Percentiles rank a stretch among this genome's conserved stretches.
phyloP scores from a whole-genome alignment of 2,888 invertebrate genomes.

The Ectemnius lituratus region DNA sequence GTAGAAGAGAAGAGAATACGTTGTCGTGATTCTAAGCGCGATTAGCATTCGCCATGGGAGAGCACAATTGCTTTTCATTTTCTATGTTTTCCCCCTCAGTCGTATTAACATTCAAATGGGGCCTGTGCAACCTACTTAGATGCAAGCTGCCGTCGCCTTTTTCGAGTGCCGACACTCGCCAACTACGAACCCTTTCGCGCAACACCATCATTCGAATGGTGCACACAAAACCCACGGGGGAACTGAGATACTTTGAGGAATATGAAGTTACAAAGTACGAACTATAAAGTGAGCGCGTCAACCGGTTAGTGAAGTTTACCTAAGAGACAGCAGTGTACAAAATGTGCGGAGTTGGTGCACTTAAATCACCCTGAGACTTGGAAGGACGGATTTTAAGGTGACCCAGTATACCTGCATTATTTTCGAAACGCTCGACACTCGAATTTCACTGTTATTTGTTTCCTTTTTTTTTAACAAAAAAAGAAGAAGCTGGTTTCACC shows the following conservation, averaged over 20 bases:
- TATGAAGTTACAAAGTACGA: constrained; percentile 17
- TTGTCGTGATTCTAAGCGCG: constrained; percentile 28
- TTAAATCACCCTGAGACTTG: constrained; percentile 19
- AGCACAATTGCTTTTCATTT: constrained; percentile 16
- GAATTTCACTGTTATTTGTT: neutral
- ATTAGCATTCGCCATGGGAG: constrained; percentile 17
- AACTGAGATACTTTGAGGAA: neutral
- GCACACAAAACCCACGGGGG: neutral
- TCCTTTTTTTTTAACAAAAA: neutral
- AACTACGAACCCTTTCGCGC: neutral
- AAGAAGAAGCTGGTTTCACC: neutral
- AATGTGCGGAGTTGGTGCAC: constrained; percentile 18
- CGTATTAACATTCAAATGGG: neutral
- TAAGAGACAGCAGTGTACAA: constrained; percentile 18
- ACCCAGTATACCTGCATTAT: neutral
- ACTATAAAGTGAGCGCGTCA: constrained; percentile 17
- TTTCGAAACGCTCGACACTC: neutral
- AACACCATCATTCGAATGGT: neutral
- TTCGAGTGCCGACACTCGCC: neutral
- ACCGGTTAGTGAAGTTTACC: no score
- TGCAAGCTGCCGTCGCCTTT: neutral
- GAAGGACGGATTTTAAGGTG: neutral
- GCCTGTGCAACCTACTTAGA: neutral
- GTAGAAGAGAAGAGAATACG: constrained; percentile 40
- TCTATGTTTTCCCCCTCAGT: neutral